Base-by-base conservation (phyloP, 2,888 invertebrate genomes). In the Megalurothrips usitatus region DNA sequence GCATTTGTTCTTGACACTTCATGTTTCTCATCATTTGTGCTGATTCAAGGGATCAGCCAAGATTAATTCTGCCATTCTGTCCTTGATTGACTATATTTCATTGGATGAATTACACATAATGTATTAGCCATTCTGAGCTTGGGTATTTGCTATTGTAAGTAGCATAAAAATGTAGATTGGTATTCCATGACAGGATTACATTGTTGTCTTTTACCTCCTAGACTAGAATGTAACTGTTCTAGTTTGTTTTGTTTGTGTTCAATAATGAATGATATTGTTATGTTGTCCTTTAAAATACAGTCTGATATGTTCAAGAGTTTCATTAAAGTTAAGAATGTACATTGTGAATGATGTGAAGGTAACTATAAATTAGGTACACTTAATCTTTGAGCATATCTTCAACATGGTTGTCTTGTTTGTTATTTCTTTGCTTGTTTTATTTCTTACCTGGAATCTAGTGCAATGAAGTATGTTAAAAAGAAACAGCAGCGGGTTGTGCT, bases 171-270 rank as follows among this genome's bases (percentile, higher is more conserved):
- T 75, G 4, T 1, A 75, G 26, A 75, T 75, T 23, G 68, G 26
- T 75, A 23, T 75, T 26, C 68, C 68, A 75, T 75, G 68, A 75
- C 68, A 75, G 23, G 26, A 75, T 75, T 75, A 12, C 23, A 68
- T 68, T 68, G 68, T 68, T 68, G 68, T 68, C 68, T 68, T 68
- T 23, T 58, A 58, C 58, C n/a, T 58, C 58, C 68, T 23, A 8
- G 68, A 23, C 68, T 75, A 75, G 68, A 75, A 75, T 12, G 12
- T 12, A 26, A 26, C 26, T 12, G 68, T 75, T 75, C 68, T 75
- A 75, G 68, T 75, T n/a, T 75, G 68, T 75, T 75, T 75, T 75
- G 68, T 75, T 58, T 75, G 68, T 75, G 68, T 75, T 75, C 68
- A 75, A 23, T 75, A 75, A 26, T 26, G 26, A 75, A 75, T 58